Base-by-base conservation (phyloP, 2,113 vertebrate genomes). In the Butorides virescens region DNA sequence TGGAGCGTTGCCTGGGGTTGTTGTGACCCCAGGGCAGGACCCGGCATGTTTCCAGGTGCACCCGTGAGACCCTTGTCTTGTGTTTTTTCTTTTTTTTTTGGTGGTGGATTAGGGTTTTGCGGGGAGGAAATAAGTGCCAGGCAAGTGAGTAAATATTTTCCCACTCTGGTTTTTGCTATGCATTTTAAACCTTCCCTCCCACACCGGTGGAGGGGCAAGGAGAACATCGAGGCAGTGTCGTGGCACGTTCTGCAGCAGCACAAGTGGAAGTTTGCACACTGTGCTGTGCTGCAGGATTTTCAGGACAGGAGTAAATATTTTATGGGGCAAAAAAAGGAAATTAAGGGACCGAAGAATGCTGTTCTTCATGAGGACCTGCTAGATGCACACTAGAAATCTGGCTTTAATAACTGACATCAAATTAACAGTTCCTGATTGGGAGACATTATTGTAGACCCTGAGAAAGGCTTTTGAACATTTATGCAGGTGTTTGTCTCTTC, bases 251-350 rank as follows among this genome's bases (percentile, higher is more conserved):
- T 21, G n/a, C 4, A 29, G 71, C 15, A 16, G 23, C 22, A 56
- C 42, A 37, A 55, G 29, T 32, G 8, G 7, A 37, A 17, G 5
- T n/a, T 62, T 62, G 9, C 32, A 61, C 65, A 10, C 6, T 23
- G 4, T 36, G 50, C 6, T 26, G 4, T 36, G 50, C 46, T 62
- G 29, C 11, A 25, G n/a, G 19, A 19, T 46, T 71, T 20, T n/a
- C 27, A 27, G 59, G 9, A 55, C 1, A 2, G 25, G 12, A 49
- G 3, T n/a, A 47, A 32, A 56, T 0, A 7, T 44, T 86, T 66
- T 67, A 9, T 0, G 5, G 7, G 6, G 3, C 0, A 2, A 26
- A 53, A 42, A 27, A 10, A 0, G 13, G 5, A 26, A 39, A 42
- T 70, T 77, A 10, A 22, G 16, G 30, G 27, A 21, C 15, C 3